These are phyloP conservation scores for Onychomys torridus DNA, from an alignment of 2,797 vertebrate genomes.

Conservation along the genomic window DNA sequence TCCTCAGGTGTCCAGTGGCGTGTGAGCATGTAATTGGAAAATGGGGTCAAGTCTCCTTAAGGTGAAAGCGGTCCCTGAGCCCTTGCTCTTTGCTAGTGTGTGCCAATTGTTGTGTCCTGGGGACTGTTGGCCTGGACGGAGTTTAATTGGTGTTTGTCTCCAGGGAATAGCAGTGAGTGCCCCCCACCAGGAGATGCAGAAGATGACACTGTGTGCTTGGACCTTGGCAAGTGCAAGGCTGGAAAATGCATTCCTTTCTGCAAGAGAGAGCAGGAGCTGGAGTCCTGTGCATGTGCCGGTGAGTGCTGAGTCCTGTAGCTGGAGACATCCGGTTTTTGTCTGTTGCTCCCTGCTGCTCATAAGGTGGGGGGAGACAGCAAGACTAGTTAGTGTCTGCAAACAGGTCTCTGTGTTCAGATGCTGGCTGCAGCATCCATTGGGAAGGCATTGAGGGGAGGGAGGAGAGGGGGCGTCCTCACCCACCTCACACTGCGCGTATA, in stretches of 20 bases:
- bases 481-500: rapidly evolving
- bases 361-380: neutral
- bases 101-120: neutral
- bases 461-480: neutral
- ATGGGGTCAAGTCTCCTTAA: neutral
- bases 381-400: neutral
- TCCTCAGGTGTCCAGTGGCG: neutral
- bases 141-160: neutral
- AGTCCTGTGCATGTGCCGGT: slow-evolving; percentile 96
- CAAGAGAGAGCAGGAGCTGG: slow-evolving; percentile 90
- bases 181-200: slow-evolving; percentile 93
- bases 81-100: rapidly evolving
- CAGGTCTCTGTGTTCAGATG: neutral
- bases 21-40: neutral
- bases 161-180: slow-evolving; percentile 95
- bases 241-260: slow-evolving; percentile 98
- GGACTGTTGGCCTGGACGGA: neutral
- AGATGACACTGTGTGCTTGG: slow-evolving; percentile 93
- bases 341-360: neutral
- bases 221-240: slow-evolving; percentile 93
- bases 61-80: too few relatives aligned
- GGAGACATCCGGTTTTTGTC: neutral
- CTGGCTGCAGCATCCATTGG: neutral
- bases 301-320: slow-evolving; percentile 50
- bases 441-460: neutral